Evolutionary conservation across 2,113 vertebrate species (phyloP).

Genomic region (Callithrix jacchus): DNA sequence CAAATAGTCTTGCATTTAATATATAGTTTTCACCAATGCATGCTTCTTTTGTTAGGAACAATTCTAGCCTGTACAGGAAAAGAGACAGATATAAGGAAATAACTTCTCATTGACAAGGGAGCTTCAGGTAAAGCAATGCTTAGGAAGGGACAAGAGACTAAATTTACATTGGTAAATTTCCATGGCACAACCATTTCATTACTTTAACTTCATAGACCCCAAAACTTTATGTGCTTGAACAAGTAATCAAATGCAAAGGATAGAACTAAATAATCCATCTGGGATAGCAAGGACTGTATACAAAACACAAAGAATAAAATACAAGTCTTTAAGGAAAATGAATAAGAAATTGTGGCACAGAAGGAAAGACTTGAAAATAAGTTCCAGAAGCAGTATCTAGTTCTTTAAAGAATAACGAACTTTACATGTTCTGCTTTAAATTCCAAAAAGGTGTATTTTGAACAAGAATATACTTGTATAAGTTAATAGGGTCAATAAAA

Average conservation of each 20-base stretch:
- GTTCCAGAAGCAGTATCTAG: slow-evolving; percentile 60
- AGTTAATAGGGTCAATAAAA: slow-evolving; percentile 59
- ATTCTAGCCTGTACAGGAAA: slow-evolving; percentile 84
- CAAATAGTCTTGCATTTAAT: slow-evolving; percentile 88
- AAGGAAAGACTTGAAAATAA: slow-evolving; percentile 59
- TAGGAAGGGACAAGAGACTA: slow-evolving; percentile 74
- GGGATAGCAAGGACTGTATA: slow-evolving; percentile 31
- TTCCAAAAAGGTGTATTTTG: slow-evolving; percentile 6
- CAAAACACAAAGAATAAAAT: slow-evolving; percentile 68
- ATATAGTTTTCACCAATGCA: slow-evolving; percentile 87
- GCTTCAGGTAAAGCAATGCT: slow-evolving; percentile 73
- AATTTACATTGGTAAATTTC: slow-evolving; percentile 68
- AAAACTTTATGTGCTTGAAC: slow-evolving; percentile 54
- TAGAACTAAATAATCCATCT: slow-evolving; percentile 62
- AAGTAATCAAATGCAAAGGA: slow-evolving; percentile 67
- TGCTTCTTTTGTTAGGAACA: slow-evolving; percentile 87
- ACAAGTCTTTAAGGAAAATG: slow-evolving; percentile 49
- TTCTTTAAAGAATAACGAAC: slow-evolving; percentile 71
- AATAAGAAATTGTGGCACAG: slow-evolving; percentile 57
- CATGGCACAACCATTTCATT: slow-evolving; percentile 63
- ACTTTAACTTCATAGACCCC: slow-evolving; percentile 63
- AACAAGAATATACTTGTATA: slow-evolving; percentile 56
- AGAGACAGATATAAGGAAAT: slow-evolving; percentile 85
- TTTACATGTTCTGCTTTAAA: slow-evolving; percentile 53
- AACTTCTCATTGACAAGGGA: slow-evolving; percentile 80